Base-by-base conservation (phyloP, 2,113 vertebrate genomes). In the Poeciliopsis occidentalis region DNA sequence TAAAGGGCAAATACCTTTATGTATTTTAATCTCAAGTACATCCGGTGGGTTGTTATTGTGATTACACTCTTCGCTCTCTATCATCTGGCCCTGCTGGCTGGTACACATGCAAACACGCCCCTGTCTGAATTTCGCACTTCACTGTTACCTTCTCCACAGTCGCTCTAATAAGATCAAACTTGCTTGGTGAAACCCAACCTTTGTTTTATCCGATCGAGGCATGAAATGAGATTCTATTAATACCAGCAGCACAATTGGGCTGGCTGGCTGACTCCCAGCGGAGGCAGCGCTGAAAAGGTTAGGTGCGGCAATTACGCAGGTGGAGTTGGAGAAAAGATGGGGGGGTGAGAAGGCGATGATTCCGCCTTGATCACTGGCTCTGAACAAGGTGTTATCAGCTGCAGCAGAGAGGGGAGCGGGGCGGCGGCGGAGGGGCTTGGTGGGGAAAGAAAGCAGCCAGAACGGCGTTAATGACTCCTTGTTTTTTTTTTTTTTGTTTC, bases 141-240 rank as follows among this genome's bases (percentile, higher is more conserved):
- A 83, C 76, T 54, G 80, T 88, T 84, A 85, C 80, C 82, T 81
- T 81, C 85, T 86, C 88, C 86, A 89, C 89, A 92, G 88, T 90
- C 54, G 30, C 87, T 81, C 88, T 92, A 93, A 93, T 91, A 90
- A 91, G 88, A 91, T 92, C 91, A 92, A 91, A 93, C 91, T 91
- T 90, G 88, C 85, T 91, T 76, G 24, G 79, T 88, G 88, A 91
- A 92, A 93, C 90, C 91, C 91, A 92, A 93, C 92, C 93, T 94
- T 94, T 95, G 93, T 94, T 94, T 94, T 92, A 94, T 93, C 88
- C 81, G 86, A 90, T 79, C 81, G 86, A 86, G 88, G 91, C 90
- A 92, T 91, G 91, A 94, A 94, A 94, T 93, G 90, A 94, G 94
- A 88, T 92, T 92, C 92, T 94, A 95, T 94, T 95, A 95, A 94